phyloP scores from a whole-genome alignment of 2,797 vertebrate genomes.

The Cynopterus sphinx region DNA sequence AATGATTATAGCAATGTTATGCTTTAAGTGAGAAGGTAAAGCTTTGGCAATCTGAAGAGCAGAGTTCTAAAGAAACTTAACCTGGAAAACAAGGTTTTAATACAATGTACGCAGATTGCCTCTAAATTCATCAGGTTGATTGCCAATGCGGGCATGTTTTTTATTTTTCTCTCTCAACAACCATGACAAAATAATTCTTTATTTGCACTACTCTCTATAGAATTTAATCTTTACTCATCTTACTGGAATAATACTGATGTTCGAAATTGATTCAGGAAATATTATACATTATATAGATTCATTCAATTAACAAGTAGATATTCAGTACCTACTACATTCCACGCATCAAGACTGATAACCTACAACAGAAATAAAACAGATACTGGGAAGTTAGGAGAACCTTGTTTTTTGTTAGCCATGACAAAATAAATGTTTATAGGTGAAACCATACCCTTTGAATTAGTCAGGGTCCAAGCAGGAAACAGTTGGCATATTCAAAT shows the following conservation, averaged over 20 bases:
- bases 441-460: slow-evolving; percentile 37
- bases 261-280: slow-evolving; percentile 29
- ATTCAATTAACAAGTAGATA: neutral
- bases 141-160: neutral
- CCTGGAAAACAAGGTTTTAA: neutral
- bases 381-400: neutral
- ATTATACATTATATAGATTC: neutral
- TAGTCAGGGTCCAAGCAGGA: neutral
- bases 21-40: neutral
- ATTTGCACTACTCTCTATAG: neutral
- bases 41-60: neutral
- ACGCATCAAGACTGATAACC: slow-evolving; percentile 9
- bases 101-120: neutral
- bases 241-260: neutral
- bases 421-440: neutral
- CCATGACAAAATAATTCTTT: neutral
- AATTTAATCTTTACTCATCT: neutral
- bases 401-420: neutral
- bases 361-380: slow-evolving; percentile 35
- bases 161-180: neutral
- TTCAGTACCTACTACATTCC: slow-evolving; percentile 10
- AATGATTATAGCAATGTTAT: neutral
- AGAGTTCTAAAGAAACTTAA: neutral
- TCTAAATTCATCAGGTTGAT: neutral
- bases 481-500: neutral